Conservation (phyloP, 2,797 vertebrate genomes). For the Craterocephalus amniculus region DNA sequence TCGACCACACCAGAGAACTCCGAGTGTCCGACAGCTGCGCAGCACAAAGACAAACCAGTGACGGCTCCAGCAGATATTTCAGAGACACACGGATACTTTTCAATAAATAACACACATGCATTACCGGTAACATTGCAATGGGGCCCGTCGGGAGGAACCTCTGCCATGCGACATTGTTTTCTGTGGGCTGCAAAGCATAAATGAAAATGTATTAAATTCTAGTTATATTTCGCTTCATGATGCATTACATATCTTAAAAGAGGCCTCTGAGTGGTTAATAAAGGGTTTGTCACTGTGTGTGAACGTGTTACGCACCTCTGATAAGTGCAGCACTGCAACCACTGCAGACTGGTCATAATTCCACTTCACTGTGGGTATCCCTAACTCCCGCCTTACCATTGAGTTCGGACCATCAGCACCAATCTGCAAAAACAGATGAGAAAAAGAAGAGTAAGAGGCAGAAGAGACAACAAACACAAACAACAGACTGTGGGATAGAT, state of each 20-base stretch:
- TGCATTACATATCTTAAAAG: constrained; percentile 17
- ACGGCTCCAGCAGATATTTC: constrained; percentile 19
- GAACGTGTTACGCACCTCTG: constrained; percentile 83
- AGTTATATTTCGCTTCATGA: constrained; percentile 28
- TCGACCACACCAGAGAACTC: constrained; percentile 98
- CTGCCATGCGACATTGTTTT: constrained; percentile 98
- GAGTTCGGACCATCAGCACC: constrained; percentile 96
- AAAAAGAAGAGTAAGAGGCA: neutral
- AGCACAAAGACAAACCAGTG: constrained; percentile 7
- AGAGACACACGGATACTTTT: neutral
- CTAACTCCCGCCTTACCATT: constrained; percentile 86
- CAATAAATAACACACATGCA: constrained; percentile 36
- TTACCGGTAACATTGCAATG: constrained; percentile 95
- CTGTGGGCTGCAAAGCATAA: constrained; percentile 86
- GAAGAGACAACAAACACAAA: constrained; percentile 8
- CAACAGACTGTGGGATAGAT: neutral
- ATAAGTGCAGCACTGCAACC: constrained; percentile 93
- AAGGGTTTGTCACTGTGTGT: neutral
- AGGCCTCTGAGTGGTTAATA: neutral
- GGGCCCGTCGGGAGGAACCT: constrained; percentile 96
- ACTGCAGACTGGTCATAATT: constrained; percentile 95
- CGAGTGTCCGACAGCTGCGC: constrained; percentile 90
- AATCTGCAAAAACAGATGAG: constrained; percentile 81
- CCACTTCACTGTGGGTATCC: constrained; percentile 91
- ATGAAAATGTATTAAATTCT: constrained; percentile 32